Percentiles rank a stretch among this genome's conserved stretches.
These are phyloP conservation scores for Drosophila colorata DNA, from an alignment of 2,888 invertebrate species.

Conservation along the genomic window DNA sequence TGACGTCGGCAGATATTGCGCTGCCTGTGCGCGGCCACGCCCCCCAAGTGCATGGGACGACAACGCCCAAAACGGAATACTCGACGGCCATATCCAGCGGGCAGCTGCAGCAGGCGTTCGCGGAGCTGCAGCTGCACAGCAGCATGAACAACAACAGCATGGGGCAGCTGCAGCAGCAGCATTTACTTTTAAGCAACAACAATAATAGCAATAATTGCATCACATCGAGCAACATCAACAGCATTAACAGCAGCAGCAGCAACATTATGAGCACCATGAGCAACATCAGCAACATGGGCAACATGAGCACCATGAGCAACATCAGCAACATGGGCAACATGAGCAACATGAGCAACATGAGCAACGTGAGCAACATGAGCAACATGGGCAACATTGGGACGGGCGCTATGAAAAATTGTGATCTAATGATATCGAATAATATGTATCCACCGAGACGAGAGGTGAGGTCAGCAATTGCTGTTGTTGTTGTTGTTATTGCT, in stretches of 20 bases:
- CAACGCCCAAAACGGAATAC: constrained; percentile 81
- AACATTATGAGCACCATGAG: constrained; percentile 14
- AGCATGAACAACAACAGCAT: constrained; percentile 34
- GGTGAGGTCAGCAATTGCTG: constrained; percentile 68
- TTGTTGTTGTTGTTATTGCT: constrained; percentile 2
- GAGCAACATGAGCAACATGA: constrained; percentile 25
- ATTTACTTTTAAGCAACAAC: constrained; percentile 79
- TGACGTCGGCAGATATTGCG: constrained; percentile 60
- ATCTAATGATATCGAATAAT: constrained; percentile 85
- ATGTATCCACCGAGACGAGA: constrained; percentile 85
- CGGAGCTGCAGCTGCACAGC: constrained; percentile 63
- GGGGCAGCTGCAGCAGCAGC: constrained; percentile 45
- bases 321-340: constrained; percentile 29
- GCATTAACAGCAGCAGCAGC: constrained; percentile 37
- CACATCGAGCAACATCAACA: constrained; percentile 40
- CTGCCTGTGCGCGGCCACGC: constrained; percentile 42
- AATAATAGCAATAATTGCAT: constrained; percentile 80
- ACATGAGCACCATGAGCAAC: constrained; percentile 36
- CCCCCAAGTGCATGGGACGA: constrained; percentile 71
- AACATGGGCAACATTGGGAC: constrained; percentile 40
- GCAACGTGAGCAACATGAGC: constrained; percentile 36
- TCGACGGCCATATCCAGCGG: constrained; percentile 75
- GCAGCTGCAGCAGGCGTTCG: constrained; percentile 74
- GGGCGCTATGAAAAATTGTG: constrained; percentile 83
- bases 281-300: constrained; percentile 31